Evolutionary conservation across 53 echinoderm and acorn worm species (phyloP).

Genomic region (Echinarachnius parma): DNA sequence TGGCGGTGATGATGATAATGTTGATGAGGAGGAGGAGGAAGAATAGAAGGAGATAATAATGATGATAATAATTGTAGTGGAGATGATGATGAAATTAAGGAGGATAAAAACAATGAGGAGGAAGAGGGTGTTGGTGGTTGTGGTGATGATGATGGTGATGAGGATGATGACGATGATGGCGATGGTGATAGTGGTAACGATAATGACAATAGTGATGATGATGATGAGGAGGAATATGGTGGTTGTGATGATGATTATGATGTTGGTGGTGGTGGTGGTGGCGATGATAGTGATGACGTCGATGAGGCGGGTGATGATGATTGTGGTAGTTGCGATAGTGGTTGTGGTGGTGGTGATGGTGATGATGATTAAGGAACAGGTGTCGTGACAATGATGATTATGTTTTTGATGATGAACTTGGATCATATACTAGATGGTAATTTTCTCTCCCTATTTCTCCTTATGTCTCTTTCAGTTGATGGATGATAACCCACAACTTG

Average conservation of each 20-base stretch:
- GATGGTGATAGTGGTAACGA: not conserved
- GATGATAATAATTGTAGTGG: not conserved
- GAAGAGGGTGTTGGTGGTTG: no score
- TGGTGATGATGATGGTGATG: not conserved
- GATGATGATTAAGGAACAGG: not conserved
- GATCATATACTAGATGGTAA: not conserved
- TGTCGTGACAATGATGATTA: not conserved
- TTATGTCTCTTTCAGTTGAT: constrained; percentile 25
- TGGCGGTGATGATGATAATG: not conserved
- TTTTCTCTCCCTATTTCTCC: not conserved
- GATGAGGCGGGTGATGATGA: not conserved
- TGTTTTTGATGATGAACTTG: no score
- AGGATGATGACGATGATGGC: not conserved
- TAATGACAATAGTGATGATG: not conserved
- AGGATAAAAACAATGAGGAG: not conserved
- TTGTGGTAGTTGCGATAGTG: not conserved
- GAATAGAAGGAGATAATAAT: no score
- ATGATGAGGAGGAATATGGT: no score
- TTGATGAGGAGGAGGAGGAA: not conserved
- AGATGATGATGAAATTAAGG: not conserved
- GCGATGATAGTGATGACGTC: not conserved
- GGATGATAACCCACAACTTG: constrained; percentile 45
- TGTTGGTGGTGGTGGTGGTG: no score
- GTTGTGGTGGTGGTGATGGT: not conserved
- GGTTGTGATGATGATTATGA: not conserved